A percentile compares a stretch with the other conserved stretches of the same genome.
Conservation (phyloP, 2,888 invertebrate genomes). For the Sympetrum striolatum region DNA sequence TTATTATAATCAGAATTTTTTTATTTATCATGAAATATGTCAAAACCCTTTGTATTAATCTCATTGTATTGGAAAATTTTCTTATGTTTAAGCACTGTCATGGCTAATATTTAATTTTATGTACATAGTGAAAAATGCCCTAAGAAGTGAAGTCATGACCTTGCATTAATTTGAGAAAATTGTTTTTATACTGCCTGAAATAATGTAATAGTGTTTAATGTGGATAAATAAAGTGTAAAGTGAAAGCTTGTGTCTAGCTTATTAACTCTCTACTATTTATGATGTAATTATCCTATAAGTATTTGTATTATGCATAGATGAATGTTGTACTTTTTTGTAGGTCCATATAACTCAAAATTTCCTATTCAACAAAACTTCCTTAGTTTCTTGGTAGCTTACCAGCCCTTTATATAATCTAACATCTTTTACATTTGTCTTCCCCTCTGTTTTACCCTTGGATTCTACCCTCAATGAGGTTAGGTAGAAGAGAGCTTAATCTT, state of each 20-base stretch:
- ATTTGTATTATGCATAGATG: too few relatives aligned
- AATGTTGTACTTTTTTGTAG: too few relatives aligned
- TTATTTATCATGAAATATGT: neutral
- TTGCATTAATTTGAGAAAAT: constrained; percentile 29
- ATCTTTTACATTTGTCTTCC: too few relatives aligned
- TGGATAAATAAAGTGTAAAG: constrained; percentile 41
- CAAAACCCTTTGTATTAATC: neutral
- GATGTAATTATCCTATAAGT: too few relatives aligned
- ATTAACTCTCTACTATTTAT: too few relatives aligned
- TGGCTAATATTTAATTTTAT: neutral
- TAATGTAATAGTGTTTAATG: constrained; percentile 40
- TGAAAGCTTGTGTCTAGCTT: neutral
- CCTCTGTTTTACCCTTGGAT: too few relatives aligned
- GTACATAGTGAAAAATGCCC: neutral
- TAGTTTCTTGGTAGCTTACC: too few relatives aligned
- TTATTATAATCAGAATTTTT: neutral
- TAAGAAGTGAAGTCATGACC: constrained; percentile 4
- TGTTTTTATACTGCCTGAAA: constrained; percentile 41
- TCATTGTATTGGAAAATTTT: neutral
- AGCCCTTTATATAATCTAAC: too few relatives aligned
- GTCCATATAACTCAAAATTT: too few relatives aligned
- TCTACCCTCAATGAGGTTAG: too few relatives aligned
- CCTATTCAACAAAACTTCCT: too few relatives aligned
- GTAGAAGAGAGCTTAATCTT: too few relatives aligned
- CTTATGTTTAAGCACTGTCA: constrained; percentile 1